phyloP scores from a whole-genome alignment of 2,113 vertebrate genomes.

The Heloderma charlesbogerti region DNA sequence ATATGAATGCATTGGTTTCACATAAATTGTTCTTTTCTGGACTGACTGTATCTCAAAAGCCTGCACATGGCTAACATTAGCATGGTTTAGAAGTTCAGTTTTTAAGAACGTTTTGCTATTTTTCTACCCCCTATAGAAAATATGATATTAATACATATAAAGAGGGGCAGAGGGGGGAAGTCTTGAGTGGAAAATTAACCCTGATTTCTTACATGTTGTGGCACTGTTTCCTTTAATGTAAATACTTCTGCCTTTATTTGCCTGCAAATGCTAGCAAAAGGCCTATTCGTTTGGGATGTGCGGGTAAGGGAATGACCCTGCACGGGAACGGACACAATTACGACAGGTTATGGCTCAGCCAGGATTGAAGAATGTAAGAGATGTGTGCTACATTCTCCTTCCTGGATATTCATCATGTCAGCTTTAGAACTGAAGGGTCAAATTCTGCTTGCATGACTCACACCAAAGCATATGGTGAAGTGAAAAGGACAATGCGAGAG shows the following conservation, averaged over 20 bases:
- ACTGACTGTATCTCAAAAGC: constrained; percentile 66
- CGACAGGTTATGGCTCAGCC: constrained; percentile 11
- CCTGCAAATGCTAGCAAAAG: constrained; percentile 43
- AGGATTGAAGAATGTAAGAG: constrained; percentile 36
- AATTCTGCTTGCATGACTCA: neutral
- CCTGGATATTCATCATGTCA: neutral
- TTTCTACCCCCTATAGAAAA: constrained; percentile 50
- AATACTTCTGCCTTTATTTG: constrained; percentile 57
- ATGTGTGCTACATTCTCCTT: constrained; percentile 54
- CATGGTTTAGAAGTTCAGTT: constrained; percentile 60
- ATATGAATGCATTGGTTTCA: constrained; percentile 67
- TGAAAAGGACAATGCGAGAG: neutral
- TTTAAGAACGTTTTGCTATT: constrained; percentile 62
- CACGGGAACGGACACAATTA: constrained; percentile 22
- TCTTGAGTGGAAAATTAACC: neutral
- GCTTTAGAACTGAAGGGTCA: constrained; percentile 5
- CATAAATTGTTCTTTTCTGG: constrained; percentile 64
- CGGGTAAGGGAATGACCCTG: constrained; percentile 34
- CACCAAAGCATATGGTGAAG: neutral
- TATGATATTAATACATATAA: constrained; percentile 55
- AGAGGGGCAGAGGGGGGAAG: neutral
- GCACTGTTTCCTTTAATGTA: constrained; percentile 57
- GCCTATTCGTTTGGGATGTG: constrained; percentile 5
- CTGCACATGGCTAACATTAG: constrained; percentile 57
- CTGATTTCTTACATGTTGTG: constrained; percentile 33